phyloP scores from a whole-genome alignment of 2,113 vertebrate genomes.

The Scomber japonicus region DNA sequence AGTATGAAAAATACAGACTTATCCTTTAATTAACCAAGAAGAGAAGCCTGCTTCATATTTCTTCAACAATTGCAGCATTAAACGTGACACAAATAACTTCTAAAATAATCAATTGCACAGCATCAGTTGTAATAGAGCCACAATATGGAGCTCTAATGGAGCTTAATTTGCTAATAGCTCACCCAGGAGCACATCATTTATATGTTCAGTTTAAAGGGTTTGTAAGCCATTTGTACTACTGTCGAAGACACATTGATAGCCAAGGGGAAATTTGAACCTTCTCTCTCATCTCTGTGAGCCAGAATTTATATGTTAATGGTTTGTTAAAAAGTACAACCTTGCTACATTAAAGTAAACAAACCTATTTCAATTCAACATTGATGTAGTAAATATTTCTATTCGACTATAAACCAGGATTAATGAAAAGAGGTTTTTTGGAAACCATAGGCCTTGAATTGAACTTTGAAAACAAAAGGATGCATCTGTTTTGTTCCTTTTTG shows the following conservation, averaged over 20 bases:
- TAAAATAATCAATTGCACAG: slow-evolving; percentile 7
- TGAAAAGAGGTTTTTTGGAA: slow-evolving; percentile 3
- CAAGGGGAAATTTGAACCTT: background rate
- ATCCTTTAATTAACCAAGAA: background rate
- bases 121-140: slow-evolving; percentile 3
- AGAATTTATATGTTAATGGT: background rate
- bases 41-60: background rate
- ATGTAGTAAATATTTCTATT: slow-evolving; percentile 1
- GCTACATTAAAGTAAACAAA: background rate
- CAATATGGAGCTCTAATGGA: background rate
- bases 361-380: background rate
- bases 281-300: background rate
- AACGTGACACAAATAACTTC: background rate
- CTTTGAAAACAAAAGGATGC: background rate
- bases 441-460: slow-evolving; percentile 7
- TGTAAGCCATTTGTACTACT: too few species aligned
- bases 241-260: too few species aligned
- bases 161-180: background rate
- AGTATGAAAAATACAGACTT: too few species aligned
- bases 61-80: slow-evolving; percentile 13
- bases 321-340: background rate
- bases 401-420: background rate
- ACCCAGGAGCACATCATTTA: too few species aligned
- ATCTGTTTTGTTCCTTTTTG: background rate
- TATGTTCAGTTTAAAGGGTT: background rate